Evolutionary conservation across 53 echinoderm and acorn worm species (phyloP), one percentile per base, ranked within the genome.

Genomic region (Actinopyga echinites): DNA sequence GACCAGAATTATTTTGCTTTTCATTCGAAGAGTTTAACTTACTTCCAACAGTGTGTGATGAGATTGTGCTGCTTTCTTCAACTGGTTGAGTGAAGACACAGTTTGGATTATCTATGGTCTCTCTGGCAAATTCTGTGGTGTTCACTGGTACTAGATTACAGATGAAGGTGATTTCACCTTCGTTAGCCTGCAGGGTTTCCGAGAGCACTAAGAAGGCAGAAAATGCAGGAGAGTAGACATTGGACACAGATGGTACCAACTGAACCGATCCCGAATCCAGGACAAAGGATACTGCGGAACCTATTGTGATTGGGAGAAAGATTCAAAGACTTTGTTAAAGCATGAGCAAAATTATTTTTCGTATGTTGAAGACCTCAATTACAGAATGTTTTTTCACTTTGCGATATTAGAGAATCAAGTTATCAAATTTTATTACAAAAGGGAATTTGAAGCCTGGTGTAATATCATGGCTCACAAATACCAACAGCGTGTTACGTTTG

Each of bases 201-300:
- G 85, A 85, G 4, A 96, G 90, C 31, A 90, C 88, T 62, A 96
- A 84, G 56, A 90, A 84, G 23, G 90, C 69, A 0, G 71, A 82
- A 84, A 94, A 91, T 61, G 63, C 31, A 10, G 85, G 53, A 23
- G 74, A 43, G 25, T 54, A 55, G 60, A 94, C 86, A 29, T 67
- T 78, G 60, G 93, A 88, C 12, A 85, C 54, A 32, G 86, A 42
- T 0, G 97, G 97, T 19, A 92, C 4, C 60, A 97, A 83, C 80
- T 86, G 86, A 22, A 96, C 89, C 12, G 90, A 86, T 40, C 91
- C 92, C 21, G 86, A 75, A 56, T 90, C 93, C n/a, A 88, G 69
- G 19, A 83, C 74, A 73, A 97, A 97, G 43, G 88, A 69, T 22
- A 86, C 75, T 7, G 30, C 32, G 3, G 19, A 60, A 80, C 85